Base-by-base conservation (phyloP, 2,888 invertebrate genomes). In the Xiphydria camelus region DNA sequence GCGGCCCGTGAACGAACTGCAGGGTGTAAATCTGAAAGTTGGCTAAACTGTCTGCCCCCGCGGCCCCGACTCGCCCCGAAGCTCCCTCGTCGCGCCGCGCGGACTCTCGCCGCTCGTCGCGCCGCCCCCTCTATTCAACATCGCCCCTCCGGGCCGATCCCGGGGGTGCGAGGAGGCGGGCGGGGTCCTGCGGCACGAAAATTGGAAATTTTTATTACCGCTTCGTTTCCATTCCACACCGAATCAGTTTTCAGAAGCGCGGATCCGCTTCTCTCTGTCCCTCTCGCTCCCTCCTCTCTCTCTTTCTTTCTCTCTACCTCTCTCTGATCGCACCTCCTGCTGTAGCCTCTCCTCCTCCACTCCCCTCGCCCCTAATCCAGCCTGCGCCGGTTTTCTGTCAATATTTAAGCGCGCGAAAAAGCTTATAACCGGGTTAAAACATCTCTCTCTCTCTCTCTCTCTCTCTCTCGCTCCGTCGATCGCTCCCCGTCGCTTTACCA, bases 21-120 rank as follows among this genome's bases (percentile, higher is more conserved):
- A 54, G 63, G 65, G 64, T 66, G 66, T 68, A 68, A 70, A 70
- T 70, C 69, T 65, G 58, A 68, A 69, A 66, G 68, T 69, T 69
- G 62, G 62, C 66, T 63, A 63, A 67, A 70, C 68, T 66, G 64
- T 69, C 65, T 66, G 55, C 59, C 50, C 56, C 47, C 44, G 36
- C 40, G 14, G 25, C 42, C 32, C 46, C 55, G 38, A 36, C 40
- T 36, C 36, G 25, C 41, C 41, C 36, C 47, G 49, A 55, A 44
- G 47, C 47, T 46, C 58, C 58, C 57, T 61, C 54, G 51, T 59
- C 55, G 41, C 57, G 51, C 57, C 42, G 41, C 39, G 36, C 47
- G 19, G 38, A 42, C 55, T 35, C 38, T 48, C 38, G 45, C 49
- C 42, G 35, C 36, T 41, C 18, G 37, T 9, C 17, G 37, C 31